phyloP scores from a whole-genome alignment of 2,888 invertebrate species.

The Hermodice carunculata region DNA sequence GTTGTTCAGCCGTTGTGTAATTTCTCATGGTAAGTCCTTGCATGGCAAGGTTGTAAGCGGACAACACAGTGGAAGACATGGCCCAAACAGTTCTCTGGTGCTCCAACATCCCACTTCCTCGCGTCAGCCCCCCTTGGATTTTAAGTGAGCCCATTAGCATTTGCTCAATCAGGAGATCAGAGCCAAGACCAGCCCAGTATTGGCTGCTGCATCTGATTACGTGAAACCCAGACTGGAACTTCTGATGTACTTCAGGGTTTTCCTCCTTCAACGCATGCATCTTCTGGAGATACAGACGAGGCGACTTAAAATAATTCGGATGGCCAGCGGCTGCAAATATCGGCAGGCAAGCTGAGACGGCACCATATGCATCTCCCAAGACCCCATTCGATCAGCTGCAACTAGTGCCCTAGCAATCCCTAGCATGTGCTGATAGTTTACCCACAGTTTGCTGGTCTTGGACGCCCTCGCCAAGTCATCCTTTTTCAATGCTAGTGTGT shows the following conservation, averaged over 20 bases:
- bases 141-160: too few relatives aligned
- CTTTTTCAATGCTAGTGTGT: conserved; percentile 8
- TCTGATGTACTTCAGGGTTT: too few relatives aligned
- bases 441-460: conserved; percentile 26
- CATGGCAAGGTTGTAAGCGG: conserved; percentile 16
- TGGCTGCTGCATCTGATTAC: too few relatives aligned
- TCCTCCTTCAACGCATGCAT: too few relatives aligned
- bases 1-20: conserved; percentile 15
- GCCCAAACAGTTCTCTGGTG: not conserved
- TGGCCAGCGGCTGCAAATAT: too few relatives aligned
- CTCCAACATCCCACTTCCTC: not conserved
- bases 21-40: conserved; percentile 20
- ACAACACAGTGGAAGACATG: not conserved
- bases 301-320: too few relatives aligned
- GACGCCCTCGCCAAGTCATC: conserved; percentile 8
- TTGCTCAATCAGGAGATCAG: too few relatives aligned
- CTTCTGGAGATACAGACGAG: too few relatives aligned
- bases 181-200: too few relatives aligned
- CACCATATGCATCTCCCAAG: conserved; percentile 26
- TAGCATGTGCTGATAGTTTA: conserved; percentile 25
- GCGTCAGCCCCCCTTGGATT: not conserved
- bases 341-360: too few relatives aligned
- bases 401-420: conserved; percentile 19
- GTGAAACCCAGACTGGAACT: too few relatives aligned
- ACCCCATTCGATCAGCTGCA: conserved; percentile 27